Base-by-base conservation (phyloP, 2,797 vertebrate genomes). In the Myripristis murdjan region DNA sequence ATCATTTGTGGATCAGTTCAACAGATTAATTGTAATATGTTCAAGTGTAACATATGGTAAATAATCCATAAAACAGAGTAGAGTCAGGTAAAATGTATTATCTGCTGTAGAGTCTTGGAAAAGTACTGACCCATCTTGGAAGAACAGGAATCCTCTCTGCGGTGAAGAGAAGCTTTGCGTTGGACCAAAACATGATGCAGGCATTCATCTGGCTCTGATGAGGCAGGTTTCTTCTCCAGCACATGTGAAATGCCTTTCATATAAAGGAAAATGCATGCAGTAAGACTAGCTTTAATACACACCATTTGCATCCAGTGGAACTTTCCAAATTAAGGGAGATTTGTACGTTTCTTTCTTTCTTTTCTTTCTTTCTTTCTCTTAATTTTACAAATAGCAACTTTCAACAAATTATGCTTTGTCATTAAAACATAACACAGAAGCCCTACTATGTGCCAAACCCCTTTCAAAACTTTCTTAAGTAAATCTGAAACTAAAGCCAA, bases 221-320 rank as follows among this genome's bases (percentile, higher is more conserved):
- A 89, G 56, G 91, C 84, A 54, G 93, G 55, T 22, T 87, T 91
- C 73, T 86, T 90, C 51, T 93, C 91, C 59, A 79, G 56, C 41
- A 91, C 73, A 70, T 78, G 92, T 46, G 82, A 60, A 74, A 92
- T 53, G 60, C 90, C 94, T 94, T 37, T 66, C 73, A 46, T 70
- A 77, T 43, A 20, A 12, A 33, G 14, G 0, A 85, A 75, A 46
- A 39, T 10, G n/a, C 12, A 43, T 18, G n/a, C 18, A 1, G 39
- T 37, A 37, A 39, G 37, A 12, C 37, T 12, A 39, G 12, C 49
- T 14, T 24, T 8, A 51, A 20, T 52, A 9, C 12, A 52, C 6
- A 52, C 12, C 7, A 46, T 1, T 7, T 43, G 12, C 5, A 3
- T 43, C 14, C 4, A 44, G n/a, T 18, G 41, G 16, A 6, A 6